Percentiles rank a stretch among this genome's conserved stretches.
Conservation (phyloP, 2,797 vertebrate species). For the Threskiornis aethiopicus region DNA sequence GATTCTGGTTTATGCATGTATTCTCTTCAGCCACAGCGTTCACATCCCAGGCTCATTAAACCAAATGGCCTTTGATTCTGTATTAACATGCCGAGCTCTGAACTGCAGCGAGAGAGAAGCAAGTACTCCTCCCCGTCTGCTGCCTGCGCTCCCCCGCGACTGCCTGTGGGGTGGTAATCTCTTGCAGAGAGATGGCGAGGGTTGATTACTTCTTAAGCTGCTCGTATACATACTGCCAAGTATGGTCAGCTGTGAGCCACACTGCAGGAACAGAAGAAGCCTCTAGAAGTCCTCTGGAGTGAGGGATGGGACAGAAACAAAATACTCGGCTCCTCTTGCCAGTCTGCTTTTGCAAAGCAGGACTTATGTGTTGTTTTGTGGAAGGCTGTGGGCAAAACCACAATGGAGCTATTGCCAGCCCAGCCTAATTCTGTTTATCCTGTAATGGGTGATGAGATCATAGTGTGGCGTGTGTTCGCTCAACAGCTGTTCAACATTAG, state of each 20-base stretch:
- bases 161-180: background rate
- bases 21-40: background rate
- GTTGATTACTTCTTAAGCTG: background rate
- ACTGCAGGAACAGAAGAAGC: background rate
- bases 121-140: background rate
- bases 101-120: background rate
- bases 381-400: slow-evolving; percentile 39
- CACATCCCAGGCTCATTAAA: background rate
- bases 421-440: slow-evolving; percentile 44
- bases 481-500: slow-evolving; percentile 58
- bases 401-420: background rate
- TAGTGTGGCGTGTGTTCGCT: background rate
- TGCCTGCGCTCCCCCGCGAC: background rate
- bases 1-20: background rate
- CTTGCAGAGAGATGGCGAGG: background rate
- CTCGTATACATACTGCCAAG: background rate
- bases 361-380: background rate
- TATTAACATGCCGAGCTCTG: background rate
- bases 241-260: background rate
- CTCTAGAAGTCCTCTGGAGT: background rate
- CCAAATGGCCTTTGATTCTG: background rate
- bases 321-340: background rate
- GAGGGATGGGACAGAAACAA: background rate
- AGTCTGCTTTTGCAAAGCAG: background rate
- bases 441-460: slow-evolving; percentile 55